phyloP scores from a whole-genome alignment of 2,888 invertebrate species.

The Scaptomyza caliginosa region DNA sequence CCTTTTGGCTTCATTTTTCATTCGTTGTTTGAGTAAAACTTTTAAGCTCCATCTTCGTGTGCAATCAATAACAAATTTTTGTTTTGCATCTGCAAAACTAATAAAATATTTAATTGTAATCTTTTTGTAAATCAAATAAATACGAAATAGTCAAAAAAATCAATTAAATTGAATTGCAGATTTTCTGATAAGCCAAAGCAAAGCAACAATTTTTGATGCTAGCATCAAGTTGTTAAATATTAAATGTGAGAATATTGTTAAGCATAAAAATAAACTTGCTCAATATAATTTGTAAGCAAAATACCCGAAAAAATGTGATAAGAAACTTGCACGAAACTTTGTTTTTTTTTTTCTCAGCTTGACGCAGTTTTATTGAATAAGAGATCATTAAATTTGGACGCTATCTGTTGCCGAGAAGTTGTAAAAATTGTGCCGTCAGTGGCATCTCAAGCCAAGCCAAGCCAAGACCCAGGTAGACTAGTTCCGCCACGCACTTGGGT shows the following conservation, averaged over 20 bases:
- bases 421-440: constrained; percentile 63
- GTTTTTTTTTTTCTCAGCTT: constrained; percentile 50
- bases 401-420: constrained; percentile 74
- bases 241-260: not conserved
- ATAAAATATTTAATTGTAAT: constrained; percentile 9
- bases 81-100: not conserved
- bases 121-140: not conserved
- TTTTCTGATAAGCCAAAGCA: not conserved
- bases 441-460: too few relatives aligned
- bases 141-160: not conserved
- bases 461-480: constrained; percentile 4
- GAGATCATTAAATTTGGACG: constrained; percentile 80
- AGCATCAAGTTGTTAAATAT: not conserved
- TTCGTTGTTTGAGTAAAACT: constrained; percentile 10
- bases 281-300: constrained; percentile 4
- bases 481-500: constrained; percentile 43
- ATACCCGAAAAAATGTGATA: not conserved
- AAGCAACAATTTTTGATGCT: not conserved
- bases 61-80: constrained; percentile 2
- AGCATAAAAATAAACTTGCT: not conserved
- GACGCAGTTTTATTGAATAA: constrained; percentile 76
- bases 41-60: not conserved
- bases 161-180: not conserved
- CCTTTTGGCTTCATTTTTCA: not conserved
- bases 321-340: constrained; percentile 29